Evolutionary conservation across 1,140 invertebrate genomes (phyloP), one percentile per base, ranked within the genome.

Genomic region (Amyelois transitella): DNA sequence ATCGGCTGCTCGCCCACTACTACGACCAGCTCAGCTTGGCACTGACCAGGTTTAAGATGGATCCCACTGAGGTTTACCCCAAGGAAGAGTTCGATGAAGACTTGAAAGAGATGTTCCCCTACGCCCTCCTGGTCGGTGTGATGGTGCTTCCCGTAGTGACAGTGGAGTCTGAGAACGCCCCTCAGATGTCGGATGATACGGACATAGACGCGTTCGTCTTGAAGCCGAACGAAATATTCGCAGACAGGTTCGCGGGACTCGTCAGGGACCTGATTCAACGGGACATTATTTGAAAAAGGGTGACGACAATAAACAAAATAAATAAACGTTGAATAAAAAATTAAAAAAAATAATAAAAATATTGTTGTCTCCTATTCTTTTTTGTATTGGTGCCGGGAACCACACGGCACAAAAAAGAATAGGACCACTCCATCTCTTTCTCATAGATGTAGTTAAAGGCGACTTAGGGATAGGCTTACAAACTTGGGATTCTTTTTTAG

Each of bases 1-100:
- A 89, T 19, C 51, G 78, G 6, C 64, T 90, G 0, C 24, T 91
- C 6, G 70, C 84, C 12, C 62, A 80, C 28, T 91, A 91, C 65
- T 81, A 91, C 53, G 43, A 72, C 6, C 76, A 80, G n/a, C 64
- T 92, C 8, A 20, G 54, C 14, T 51, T 49, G 1, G 60, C 69
- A 10, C 58, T 81, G 5, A 19, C 12, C 43, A 67, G 72, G 14
- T 58, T 80, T 0, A 10, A 63, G 0, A 48, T 81, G 20, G 48
- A 75, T 19, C 56, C 66, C 2, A 18, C 69, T 0, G 52, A 64
- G 12, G 50, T 69, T 0, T 81, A 80, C 51, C 49, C 69, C 0
- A 69, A 61, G 21, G 51, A 71, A 0, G 57, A 67, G 44, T 82
- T 72, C 22, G 68, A 78, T 6, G 50, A 60, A 8, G 77, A 82